Evolutionary conservation across 2,888 invertebrate species (phyloP), one percentile per base, ranked within the genome.

Genomic region (Chrysina gloriosa): DNA sequence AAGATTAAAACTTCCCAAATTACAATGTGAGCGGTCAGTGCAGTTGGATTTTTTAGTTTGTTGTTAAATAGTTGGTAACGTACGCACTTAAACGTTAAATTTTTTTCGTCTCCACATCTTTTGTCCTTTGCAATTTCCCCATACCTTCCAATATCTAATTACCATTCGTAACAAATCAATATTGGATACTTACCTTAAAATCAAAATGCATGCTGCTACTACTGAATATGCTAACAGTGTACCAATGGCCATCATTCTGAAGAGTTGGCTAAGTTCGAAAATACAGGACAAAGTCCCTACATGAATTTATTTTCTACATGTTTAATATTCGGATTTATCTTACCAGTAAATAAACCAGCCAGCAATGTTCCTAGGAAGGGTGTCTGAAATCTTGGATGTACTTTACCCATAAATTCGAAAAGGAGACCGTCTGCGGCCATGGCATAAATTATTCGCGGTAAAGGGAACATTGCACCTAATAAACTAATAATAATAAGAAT

Each of bases 171-270:
- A 9, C 16, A 27, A 25, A 25, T 25, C 29, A 6, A 5, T 5
- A 7, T 42, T 7, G 16, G 14, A 5, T 23, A 29, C 63, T 73
- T 85, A 95, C 89, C 95, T 89, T 3, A 96, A 84, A 58, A 96
- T 86, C 7, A 96, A 86, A 0, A 96, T 93, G 75, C 94, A 94
- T 2, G 93, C 90, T 0, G 95, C 94, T 1, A 97, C 96, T 81
- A 96, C 93, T 0, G 95, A 93, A 81, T 96, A 96, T 0, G 95
- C 94, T 65, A 94, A 84, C 16, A 95, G 83, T 0, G 95, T 94
- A 3, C 94, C 94, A 77, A 97, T 95, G 0, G 95, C 95, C 89
- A 97, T 93, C 88, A 97, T 93, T 78, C 92, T 93, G 19, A 96
- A 93, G 58, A 97, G 84, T 75, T 94, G 93, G 7, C 89, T 87